Evolutionary conservation across 2,888 invertebrate genomes (phyloP).

Genomic region (Drosophila rellima): DNA sequence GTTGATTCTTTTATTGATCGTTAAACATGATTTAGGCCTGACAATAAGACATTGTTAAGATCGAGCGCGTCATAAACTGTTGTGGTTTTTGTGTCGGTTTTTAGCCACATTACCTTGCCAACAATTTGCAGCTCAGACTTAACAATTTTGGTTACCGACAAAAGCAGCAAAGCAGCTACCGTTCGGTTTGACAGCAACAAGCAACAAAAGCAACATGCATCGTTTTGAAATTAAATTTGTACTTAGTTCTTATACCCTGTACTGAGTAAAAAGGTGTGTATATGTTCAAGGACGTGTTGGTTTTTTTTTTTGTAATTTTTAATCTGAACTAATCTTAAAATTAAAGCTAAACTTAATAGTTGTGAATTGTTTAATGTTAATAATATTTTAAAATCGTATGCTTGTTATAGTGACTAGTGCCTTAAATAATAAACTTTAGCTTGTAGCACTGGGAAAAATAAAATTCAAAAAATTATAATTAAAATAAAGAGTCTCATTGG

Average conservation of each 20-base stretch:
- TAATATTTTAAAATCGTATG: too few relatives aligned
- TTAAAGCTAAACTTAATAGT: too few relatives aligned
- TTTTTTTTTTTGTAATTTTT: too few relatives aligned
- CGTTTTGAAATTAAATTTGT: slow-evolving; percentile 25
- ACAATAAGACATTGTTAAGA: slow-evolving; percentile 79
- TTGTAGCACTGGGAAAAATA: too few relatives aligned
- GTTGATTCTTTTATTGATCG: slow-evolving; percentile 73
- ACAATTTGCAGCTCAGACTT: slow-evolving; percentile 61
- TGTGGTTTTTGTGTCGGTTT: slow-evolving; percentile 53
- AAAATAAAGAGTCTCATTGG: too few relatives aligned
- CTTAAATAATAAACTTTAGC: too few relatives aligned
- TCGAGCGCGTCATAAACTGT: slow-evolving; percentile 47
- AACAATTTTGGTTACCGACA: slow-evolving; percentile 68
- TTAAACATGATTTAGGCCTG: slow-evolving; percentile 79
- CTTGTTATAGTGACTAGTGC: too few relatives aligned
- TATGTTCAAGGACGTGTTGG: too few relatives aligned
- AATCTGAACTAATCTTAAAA: too few relatives aligned
- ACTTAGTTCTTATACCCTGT: slow-evolving; percentile 1
- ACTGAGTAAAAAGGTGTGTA: background rate
- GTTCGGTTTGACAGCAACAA: slow-evolving; percentile 47
- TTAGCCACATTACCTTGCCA: slow-evolving; percentile 42
- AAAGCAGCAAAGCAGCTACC: slow-evolving; percentile 54
- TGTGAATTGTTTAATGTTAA: too few relatives aligned
- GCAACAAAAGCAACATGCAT: slow-evolving; percentile 27
- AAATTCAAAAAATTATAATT: too few relatives aligned